Percentiles rank a stretch among this genome's conserved stretches.
These are phyloP conservation scores for Macrophya alboannulata DNA, from an alignment of 2,888 invertebrate genomes.

Conservation along the genomic window DNA sequence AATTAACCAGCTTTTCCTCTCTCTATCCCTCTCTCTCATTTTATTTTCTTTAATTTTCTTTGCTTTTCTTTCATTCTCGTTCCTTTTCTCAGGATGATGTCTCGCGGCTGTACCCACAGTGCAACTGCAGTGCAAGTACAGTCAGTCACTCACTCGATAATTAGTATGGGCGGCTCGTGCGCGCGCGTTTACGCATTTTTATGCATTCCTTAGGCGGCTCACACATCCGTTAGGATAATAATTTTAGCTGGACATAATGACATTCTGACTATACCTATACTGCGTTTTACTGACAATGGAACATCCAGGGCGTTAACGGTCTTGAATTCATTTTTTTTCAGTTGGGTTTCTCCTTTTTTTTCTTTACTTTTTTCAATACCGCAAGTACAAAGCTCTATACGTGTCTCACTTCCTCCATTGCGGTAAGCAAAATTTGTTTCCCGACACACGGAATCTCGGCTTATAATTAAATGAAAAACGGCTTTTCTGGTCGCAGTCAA, in stretches of 20 bases:
- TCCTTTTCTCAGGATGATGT: background rate
- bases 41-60: background rate
- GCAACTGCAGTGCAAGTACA: background rate
- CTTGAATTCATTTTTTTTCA: constrained; percentile 50
- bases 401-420: background rate
- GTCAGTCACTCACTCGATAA: constrained; percentile 46
- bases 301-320: constrained; percentile 65
- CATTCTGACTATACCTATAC: constrained; percentile 63
- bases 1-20: background rate
- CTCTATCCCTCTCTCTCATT: background rate
- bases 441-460: no score
- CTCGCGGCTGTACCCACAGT: background rate
- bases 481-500: no score
- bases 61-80: background rate
- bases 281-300: constrained; percentile 65
- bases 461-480: no score
- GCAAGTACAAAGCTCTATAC: background rate
- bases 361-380: constrained; percentile 46
- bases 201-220: constrained; percentile 61
- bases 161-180: constrained; percentile 66
- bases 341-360: background rate
- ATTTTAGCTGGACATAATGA: constrained; percentile 67
- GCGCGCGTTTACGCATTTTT: constrained; percentile 64
- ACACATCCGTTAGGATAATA: constrained; percentile 67
- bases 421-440: background rate